Base-by-base conservation (phyloP, 2,113 vertebrate genomes). In the Heteronetta atricapilla region DNA sequence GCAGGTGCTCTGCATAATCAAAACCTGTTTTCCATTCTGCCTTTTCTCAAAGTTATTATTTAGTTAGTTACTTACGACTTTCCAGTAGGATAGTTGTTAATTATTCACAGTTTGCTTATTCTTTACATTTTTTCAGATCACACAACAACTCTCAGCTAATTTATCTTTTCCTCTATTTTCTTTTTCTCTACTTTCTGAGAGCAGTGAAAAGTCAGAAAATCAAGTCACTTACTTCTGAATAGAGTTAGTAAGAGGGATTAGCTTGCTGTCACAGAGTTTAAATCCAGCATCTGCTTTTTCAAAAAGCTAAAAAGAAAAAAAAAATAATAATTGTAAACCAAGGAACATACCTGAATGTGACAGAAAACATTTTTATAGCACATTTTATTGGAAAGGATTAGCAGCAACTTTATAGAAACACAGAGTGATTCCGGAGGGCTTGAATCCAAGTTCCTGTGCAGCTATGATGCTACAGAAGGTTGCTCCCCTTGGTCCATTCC, bases 171-270 rank as follows among this genome's bases (percentile, higher is more conserved):
- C 18, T 46, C 18, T 10, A 10, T 38, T 14, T 52, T 26, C 8
- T 46, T 46, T 46, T 8, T 19, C 44, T 46, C 18, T 10, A 28
- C 44, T 59, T 69, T 18, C 17, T 33, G 44, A 53, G 31, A 60
- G 14, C 8, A 28, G 15, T 3, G 11, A 12, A 42, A 33, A 84
- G 16, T 67, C 66, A 83, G 74, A 53, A 63, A 55, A 81, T 11
- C 75, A 81, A 14, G 73, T 73, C 70, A 96, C 96, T 96, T 97
- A 98, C 98, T 98, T 98, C 88, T 97, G 96, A 94, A 98, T 96
- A 11, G 98, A 98, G 36, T 79, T 97, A 42, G 94, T 97, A 75
- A 98, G 97, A 84, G 97, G 96, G 69, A 97, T 91, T 77, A 92
- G 82, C 69, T 96, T 97, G 53, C 90, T 74, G 89, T 97, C 95